These are phyloP conservation scores for Nipponacmea schrenckii DNA, from an alignment of 2,888 invertebrate species.

Conservation along the genomic window DNA sequence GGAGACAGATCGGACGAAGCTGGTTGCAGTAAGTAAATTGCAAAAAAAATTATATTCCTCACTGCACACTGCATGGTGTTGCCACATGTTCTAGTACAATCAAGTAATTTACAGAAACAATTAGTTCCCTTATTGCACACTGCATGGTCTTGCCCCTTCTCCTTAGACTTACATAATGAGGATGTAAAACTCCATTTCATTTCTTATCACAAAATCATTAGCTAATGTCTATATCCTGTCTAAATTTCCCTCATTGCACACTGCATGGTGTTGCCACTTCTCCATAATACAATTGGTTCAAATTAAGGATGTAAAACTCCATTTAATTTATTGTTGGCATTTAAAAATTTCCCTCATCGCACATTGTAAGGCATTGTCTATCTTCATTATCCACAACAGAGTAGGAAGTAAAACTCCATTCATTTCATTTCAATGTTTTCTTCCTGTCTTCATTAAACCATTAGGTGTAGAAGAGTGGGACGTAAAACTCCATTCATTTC, in stretches of 20 bases:
- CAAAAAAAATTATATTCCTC: neutral
- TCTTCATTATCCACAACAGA: neutral
- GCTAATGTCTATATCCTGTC: neutral
- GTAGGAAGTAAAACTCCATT: neutral
- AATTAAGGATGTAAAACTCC: too few relatives aligned
- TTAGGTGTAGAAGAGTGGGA: neutral
- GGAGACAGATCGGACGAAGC: constrained; percentile 61
- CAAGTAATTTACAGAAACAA: too few relatives aligned
- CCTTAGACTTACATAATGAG: neutral
- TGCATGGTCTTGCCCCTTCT: too few relatives aligned
- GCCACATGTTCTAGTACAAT: too few relatives aligned
- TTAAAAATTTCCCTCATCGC: neutral
- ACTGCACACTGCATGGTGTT: neutral
- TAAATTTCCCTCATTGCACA: too few relatives aligned
- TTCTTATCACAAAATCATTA: too few relatives aligned
- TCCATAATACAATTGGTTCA: too few relatives aligned
- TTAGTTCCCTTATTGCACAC: too few relatives aligned
- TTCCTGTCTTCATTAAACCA: too few relatives aligned
- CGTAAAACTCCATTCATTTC: neutral
- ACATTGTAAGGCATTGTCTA: neutral
- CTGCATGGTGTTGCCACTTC: too few relatives aligned
- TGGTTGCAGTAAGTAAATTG: constrained; percentile 81
- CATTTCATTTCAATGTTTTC: neutral
- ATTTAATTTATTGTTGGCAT: too few relatives aligned
- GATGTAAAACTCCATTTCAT: too few relatives aligned